These are phyloP conservation scores for Holothuria glaberrima DNA, from an alignment of 35 echinoderm and acorn worm genomes.

Conservation along the genomic window DNA sequence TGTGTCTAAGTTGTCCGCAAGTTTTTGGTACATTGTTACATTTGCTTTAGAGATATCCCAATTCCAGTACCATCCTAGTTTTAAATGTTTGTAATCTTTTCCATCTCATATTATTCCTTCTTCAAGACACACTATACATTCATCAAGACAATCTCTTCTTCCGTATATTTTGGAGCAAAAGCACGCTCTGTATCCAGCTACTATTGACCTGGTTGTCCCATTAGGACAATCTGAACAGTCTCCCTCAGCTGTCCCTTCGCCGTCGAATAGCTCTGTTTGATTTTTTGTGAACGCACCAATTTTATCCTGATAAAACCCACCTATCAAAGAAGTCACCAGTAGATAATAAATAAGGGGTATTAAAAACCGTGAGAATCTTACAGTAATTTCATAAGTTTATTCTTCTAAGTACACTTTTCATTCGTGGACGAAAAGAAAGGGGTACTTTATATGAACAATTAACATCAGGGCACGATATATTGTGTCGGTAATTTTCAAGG, in stretches of 20 bases:
- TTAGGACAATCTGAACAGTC: slow-evolving; percentile 56
- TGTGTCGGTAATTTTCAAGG: too few relatives aligned
- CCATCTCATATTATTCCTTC: slow-evolving; percentile 22
- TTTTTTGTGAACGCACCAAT: slow-evolving; percentile 13
- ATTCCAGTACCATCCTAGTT: slow-evolving; percentile 50
- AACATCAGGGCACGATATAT: too few relatives aligned
- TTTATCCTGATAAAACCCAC: slow-evolving; percentile 59
- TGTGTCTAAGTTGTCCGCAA: slow-evolving; percentile 5
- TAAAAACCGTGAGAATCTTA: too few relatives aligned
- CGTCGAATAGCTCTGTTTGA: slow-evolving; percentile 13
- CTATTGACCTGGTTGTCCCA: slow-evolving; percentile 14
- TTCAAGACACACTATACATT: neutral
- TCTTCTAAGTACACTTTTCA: too few relatives aligned
- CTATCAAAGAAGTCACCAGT: too few relatives aligned
- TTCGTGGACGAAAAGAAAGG: too few relatives aligned
- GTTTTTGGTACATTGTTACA: slow-evolving; percentile 25
- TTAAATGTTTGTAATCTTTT: slow-evolving; percentile 17
- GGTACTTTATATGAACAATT: too few relatives aligned
- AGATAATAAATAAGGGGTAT: too few relatives aligned
- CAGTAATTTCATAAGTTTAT: too few relatives aligned
- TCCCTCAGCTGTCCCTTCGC: neutral
- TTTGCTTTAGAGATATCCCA: slow-evolving; percentile 18
- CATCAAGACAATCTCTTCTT: slow-evolving; percentile 29
- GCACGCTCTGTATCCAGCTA: slow-evolving; percentile 50
- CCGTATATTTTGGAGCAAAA: slow-evolving; percentile 4